Percentiles rank a stretch among this genome's conserved stretches.
These are phyloP conservation scores for Linepithema humile DNA, from an alignment of 1,140 invertebrate species.

Conservation along the genomic window DNA sequence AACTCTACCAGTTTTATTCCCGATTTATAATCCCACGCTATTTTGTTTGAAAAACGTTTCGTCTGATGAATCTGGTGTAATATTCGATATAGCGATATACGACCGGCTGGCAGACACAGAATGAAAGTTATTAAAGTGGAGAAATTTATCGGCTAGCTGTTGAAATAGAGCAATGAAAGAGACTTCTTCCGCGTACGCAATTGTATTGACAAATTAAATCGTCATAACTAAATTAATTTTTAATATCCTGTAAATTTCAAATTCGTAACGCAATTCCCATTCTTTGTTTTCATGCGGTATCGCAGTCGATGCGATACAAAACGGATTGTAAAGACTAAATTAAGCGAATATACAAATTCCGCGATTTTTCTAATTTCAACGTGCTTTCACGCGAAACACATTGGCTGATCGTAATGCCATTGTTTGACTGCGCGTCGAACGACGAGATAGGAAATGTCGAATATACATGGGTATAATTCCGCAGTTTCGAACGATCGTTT, in stretches of 20 bases:
- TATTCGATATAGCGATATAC: slow-evolving; percentile 12
- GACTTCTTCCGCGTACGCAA: background rate
- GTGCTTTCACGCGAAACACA: background rate
- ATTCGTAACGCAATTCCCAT: slow-evolving; percentile 27
- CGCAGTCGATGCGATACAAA: background rate
- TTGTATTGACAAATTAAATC: slow-evolving; percentile 34
- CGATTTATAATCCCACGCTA: background rate
- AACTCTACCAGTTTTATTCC: background rate
- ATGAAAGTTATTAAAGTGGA: slow-evolving; percentile 32
- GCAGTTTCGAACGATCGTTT: slow-evolving; percentile 8
- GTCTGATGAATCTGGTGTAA: background rate
- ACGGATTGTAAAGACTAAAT: slow-evolving; percentile 14
- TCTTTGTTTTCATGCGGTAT: background rate
- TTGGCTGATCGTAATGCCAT: slow-evolving; percentile 12
- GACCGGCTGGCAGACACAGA: background rate
- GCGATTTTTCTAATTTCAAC: slow-evolving; percentile 3
- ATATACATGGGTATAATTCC: slow-evolving; percentile 14
- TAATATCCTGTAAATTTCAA: slow-evolving; percentile 35
- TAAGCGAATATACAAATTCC: slow-evolving; percentile 5
- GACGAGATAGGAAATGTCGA: background rate
- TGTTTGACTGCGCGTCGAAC: slow-evolving; percentile 16
- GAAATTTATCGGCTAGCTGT: background rate
- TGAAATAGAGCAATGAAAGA: slow-evolving; percentile 24
- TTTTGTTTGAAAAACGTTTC: background rate
- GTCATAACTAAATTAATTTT: no score